phyloP scores from a whole-genome alignment of 2,888 invertebrate genomes.

The Mystacides longicornis region DNA sequence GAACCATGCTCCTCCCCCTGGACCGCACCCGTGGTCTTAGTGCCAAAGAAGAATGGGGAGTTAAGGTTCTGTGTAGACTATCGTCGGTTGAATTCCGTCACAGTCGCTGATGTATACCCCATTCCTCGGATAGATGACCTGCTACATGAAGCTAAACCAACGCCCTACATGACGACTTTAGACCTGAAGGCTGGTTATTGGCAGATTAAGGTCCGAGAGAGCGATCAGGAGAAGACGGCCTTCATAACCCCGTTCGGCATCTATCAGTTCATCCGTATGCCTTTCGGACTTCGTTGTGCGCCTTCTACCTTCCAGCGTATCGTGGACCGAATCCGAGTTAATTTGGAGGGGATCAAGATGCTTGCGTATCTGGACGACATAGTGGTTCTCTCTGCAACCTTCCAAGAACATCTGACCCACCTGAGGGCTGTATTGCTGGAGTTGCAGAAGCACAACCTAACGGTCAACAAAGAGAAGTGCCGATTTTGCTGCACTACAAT shows the following conservation, averaged over 20 bases:
- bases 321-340: conserved; percentile 28
- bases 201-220: conserved; percentile 29
- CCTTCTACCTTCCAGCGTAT: conserved; percentile 31
- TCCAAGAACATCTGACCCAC: conserved; percentile 24
- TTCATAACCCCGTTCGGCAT: conserved; percentile 32
- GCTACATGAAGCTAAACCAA: no score
- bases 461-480: not conserved
- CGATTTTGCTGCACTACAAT: no score
- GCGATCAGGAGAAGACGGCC: conserved; percentile 30
- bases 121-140: no score
- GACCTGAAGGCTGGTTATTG: no score
- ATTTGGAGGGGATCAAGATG: not conserved
- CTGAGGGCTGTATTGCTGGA: not conserved
- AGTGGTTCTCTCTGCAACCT: conserved; percentile 27
- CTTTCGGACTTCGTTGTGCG: conserved; percentile 31
- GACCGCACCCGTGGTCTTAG: not conserved
- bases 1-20: no score
- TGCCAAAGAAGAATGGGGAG: not conserved
- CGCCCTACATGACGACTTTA: no score
- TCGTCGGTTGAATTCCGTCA: no score
- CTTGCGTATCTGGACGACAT: conserved; percentile 30
- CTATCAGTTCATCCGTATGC: conserved; percentile 31
- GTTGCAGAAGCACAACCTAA: not conserved
- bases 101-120: no score
- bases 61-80: no score